Conservation (phyloP, 2,888 invertebrate genomes). For the Ctena decussata region DNA sequence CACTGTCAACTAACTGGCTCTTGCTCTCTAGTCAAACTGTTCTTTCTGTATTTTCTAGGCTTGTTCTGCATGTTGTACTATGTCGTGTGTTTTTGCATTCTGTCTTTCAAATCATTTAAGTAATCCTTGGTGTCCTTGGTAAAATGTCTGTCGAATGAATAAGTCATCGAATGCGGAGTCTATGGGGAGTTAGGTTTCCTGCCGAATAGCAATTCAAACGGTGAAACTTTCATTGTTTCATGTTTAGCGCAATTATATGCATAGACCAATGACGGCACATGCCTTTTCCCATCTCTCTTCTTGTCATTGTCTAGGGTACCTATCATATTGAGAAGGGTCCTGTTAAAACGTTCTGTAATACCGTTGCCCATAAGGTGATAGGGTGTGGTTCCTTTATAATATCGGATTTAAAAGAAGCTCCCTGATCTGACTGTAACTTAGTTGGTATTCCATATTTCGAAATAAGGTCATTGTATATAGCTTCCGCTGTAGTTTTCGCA, state of each 20-base stretch:
- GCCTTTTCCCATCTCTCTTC: neutral
- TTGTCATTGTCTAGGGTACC: neutral
- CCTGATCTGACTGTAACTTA: constrained; percentile 26
- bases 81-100: constrained; percentile 16
- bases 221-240: neutral
- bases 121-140: constrained; percentile 3
- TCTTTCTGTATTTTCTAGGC: constrained; percentile 18
- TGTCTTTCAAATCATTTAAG: constrained; percentile 15
- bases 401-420: constrained; percentile 25
- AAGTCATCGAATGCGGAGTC: neutral
- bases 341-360: neutral
- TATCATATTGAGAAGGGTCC: neutral
- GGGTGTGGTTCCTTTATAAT: constrained; percentile 11
- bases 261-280: neutral
- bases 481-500: constrained; percentile 33
- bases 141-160: neutral
- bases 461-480: constrained; percentile 23
- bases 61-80: constrained; percentile 9
- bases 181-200: neutral
- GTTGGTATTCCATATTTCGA: constrained; percentile 25
- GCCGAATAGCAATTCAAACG: neutral
- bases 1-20: neutral
- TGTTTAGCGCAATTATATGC: neutral
- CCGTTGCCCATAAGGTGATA: neutral
- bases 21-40: constrained; percentile 17